These are phyloP conservation scores for Tichodroma muraria DNA, from an alignment of 2,113 vertebrate species.

Conservation along the genomic window DNA sequence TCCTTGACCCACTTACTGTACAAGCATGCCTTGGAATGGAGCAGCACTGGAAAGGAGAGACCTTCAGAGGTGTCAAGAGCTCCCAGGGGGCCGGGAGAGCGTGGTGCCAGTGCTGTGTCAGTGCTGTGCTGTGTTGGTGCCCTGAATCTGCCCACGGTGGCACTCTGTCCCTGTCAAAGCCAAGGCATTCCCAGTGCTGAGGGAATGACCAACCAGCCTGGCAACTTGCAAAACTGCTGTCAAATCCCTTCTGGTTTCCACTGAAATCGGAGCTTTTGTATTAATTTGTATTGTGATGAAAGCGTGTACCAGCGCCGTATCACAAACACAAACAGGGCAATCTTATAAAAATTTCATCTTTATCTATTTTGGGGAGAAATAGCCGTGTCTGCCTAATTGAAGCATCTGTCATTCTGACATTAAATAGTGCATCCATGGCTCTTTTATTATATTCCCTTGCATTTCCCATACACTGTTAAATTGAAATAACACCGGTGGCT, in stretches of 20 bases:
- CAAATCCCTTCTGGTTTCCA: neutral
- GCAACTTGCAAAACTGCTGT: neutral
- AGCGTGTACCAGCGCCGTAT: constrained; percentile 9
- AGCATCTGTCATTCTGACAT: constrained; percentile 76
- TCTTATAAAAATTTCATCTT: constrained; percentile 78
- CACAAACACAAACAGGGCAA: constrained; percentile 58
- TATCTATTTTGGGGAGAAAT: constrained; percentile 73
- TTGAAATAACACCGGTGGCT: constrained; percentile 60
- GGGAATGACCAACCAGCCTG: neutral
- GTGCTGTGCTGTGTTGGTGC: neutral
- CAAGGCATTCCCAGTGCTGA: neutral
- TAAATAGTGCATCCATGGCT: constrained; percentile 62
- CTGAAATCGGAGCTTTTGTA: constrained; percentile 33
- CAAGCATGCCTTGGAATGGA: neutral
- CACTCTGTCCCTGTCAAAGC: neutral
- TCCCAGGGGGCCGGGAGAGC: neutral
- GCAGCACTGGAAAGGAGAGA: neutral
- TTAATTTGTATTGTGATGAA: constrained; percentile 62
- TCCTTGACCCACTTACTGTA: constrained; percentile 48
- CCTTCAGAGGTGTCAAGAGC: neutral
- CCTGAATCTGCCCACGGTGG: neutral
- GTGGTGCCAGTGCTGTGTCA: neutral
- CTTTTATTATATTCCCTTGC: constrained; percentile 55
- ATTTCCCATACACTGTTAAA: constrained; percentile 56
- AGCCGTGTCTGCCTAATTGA: constrained; percentile 74